These are phyloP conservation scores for Aphodius sticticus DNA, from an alignment of 2,888 invertebrate species.

Conservation along the genomic window DNA sequence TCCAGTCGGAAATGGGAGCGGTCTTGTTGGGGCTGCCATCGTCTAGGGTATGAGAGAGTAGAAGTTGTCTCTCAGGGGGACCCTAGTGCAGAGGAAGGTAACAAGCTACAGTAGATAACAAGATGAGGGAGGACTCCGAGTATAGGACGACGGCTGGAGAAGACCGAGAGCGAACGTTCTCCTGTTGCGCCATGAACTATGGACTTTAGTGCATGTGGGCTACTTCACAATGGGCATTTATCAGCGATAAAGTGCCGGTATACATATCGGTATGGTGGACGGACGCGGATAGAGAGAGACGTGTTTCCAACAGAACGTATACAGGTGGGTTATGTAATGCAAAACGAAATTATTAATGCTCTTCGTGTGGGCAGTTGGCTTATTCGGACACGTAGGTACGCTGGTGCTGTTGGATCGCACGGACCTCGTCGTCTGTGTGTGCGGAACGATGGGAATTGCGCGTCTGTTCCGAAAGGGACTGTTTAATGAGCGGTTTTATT, in stretches of 20 bases:
- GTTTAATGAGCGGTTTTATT: neutral
- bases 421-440: neutral
- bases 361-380: conserved; percentile 34
- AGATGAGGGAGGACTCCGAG: conserved; percentile 40
- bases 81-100: conserved; percentile 41
- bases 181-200: conserved; percentile 33
- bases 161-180: conserved; percentile 5
- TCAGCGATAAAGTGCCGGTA: conserved; percentile 36
- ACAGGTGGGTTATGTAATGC: conserved; percentile 40
- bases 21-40: conserved; percentile 44
- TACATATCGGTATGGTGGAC: neutral
- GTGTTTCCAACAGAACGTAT: conserved; percentile 14
- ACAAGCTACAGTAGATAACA: conserved; percentile 45
- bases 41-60: conserved; percentile 37
- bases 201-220: conserved; percentile 38
- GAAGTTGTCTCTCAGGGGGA: conserved; percentile 44
- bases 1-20: conserved; percentile 40
- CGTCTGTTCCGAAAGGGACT: neutral
- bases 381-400: neutral
- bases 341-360: conserved; percentile 34
- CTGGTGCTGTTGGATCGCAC: neutral
- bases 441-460: neutral
- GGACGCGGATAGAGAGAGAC: neutral
- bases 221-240: conserved; percentile 41
- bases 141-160: neutral